phyloP scores from a whole-genome alignment of 1,140 invertebrate genomes.

The Drosophila kikkawai region DNA sequence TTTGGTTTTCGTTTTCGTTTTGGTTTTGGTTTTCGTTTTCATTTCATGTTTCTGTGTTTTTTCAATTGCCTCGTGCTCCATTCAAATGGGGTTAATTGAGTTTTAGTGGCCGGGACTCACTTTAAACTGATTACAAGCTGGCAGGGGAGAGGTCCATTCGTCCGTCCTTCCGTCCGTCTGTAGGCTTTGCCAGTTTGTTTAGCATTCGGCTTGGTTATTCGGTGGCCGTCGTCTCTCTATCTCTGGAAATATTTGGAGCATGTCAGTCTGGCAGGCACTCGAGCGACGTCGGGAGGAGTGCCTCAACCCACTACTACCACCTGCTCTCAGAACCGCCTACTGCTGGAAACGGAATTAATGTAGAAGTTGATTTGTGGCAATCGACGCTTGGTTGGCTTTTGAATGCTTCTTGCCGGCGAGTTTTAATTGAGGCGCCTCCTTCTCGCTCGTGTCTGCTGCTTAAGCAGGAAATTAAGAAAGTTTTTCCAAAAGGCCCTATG shows the following conservation, averaged over 20 bases:
- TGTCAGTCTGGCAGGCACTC: slow-evolving; percentile 65
- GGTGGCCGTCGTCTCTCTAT: slow-evolving; percentile 17
- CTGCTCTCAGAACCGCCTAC: slow-evolving; percentile 19
- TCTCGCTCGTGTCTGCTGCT: slow-evolving; percentile 12
- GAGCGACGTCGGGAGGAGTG: slow-evolving; percentile 10
- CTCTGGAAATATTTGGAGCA: slow-evolving; percentile 74
- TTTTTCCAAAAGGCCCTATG: slow-evolving; percentile 36
- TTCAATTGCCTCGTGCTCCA: slow-evolving; percentile 65
- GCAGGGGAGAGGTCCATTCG: slow-evolving; percentile 13
- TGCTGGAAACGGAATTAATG: slow-evolving; percentile 70
- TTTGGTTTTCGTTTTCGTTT: slow-evolving; percentile 18
- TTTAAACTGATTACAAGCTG: slow-evolving; percentile 80
- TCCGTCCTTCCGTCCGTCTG: neutral
- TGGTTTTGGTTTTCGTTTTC: slow-evolving; percentile 26
- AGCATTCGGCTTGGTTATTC: slow-evolving; percentile 49
- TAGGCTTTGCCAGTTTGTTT: slow-evolving; percentile 70
- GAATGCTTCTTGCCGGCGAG: slow-evolving; percentile 54
- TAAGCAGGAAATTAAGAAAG: slow-evolving; percentile 76
- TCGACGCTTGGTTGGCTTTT: slow-evolving; percentile 67
- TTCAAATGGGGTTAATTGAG: slow-evolving; percentile 84
- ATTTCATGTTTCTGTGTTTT: slow-evolving; percentile 36
- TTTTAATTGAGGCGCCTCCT: slow-evolving; percentile 67
- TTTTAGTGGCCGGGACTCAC: slow-evolving; percentile 83
- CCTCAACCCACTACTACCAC: neutral
- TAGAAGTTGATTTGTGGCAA: slow-evolving; percentile 80